Evolutionary conservation across 2,888 invertebrate genomes (phyloP), one percentile per base, ranked within the genome.

Genomic region (Caenorhabditis sulstoni): DNA sequence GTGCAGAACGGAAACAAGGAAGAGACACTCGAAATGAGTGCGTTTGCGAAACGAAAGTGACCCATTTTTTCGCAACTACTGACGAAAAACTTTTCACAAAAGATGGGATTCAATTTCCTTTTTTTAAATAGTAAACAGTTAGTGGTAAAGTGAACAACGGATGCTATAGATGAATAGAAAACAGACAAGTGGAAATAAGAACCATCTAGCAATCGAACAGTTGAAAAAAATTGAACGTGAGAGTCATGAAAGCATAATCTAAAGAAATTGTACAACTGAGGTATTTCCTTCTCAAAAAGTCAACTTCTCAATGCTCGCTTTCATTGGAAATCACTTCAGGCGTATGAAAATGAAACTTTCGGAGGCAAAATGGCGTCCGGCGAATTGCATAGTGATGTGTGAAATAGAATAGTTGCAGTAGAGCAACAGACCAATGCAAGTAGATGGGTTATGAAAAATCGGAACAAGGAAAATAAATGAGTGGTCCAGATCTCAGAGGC

Each of bases 391-490:
- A 73, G 64, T 64, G 23, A 57, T 62, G 62, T 62, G 62, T 23
- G 12, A 66, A 67, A 62, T 58, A 22, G 53, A 71, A 73, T 73
- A 73, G 73, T 58, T 50, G 64, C 52, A 70, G 14, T 41, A 35
- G 35, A 52, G 44, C 65, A 53, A 57, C 55, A 55, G 47, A 58
- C 73, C 47, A 39, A 58, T 5, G 29, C 29, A 29, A 50, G 64
- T 44, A 35, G 57, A 50, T 64, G 71, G 73, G 64, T 64, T 73
- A 73, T 73, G 73, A 73, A 73, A 73, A 73, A 73, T 73, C 64
- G 73, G 64, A 73, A 73, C 73, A 73, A 73, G 73, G 35, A 55
- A 73, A 73, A 73, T 73, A 44, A 73, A 73, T 73, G 73, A 64
- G 55, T 73, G 58, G 57, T 41, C 47, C 14, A 73, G 73, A 73